Conservation (phyloP, 2,113 vertebrate species). For the Paracanthobrama guichenoti region DNA sequence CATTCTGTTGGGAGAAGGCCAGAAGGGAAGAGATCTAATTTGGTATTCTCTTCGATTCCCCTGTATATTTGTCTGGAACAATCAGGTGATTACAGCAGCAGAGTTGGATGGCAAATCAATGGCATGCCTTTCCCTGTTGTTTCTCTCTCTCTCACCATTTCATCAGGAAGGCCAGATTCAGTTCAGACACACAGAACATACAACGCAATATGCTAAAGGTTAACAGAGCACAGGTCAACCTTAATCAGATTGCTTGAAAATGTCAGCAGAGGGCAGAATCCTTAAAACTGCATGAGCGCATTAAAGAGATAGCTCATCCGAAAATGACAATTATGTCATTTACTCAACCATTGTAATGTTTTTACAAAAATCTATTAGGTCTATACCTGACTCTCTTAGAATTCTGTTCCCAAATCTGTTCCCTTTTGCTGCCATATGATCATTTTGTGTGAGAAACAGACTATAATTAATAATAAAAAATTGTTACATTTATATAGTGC, state of each 20-base stretch:
- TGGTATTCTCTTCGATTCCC: constrained; percentile 43
- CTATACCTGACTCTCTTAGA: neutral
- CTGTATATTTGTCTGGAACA: constrained; percentile 48
- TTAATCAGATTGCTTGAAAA: constrained; percentile 17
- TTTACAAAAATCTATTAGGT: neutral
- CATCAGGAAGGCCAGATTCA: constrained; percentile 30
- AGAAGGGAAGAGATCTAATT: constrained; percentile 33
- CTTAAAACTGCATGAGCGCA: neutral
- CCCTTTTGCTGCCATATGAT: neutral
- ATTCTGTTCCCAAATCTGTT: neutral
- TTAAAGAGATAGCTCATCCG: constrained; percentile 1
- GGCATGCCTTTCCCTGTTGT: constrained; percentile 41
- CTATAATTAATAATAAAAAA: too few species aligned
- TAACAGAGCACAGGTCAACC: constrained; percentile 37
- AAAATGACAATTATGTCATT: neutral
- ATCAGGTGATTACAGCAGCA: constrained; percentile 45
- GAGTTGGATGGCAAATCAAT: constrained; percentile 53
- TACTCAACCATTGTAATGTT: neutral
- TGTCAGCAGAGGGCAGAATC: constrained; percentile 6
- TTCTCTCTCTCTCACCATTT: neutral
- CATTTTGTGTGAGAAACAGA: neutral
- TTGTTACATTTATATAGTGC: too few species aligned
- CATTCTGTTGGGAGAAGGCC: constrained; percentile 7
- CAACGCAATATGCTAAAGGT: constrained; percentile 37
- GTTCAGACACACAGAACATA: constrained; percentile 27